Conservation (phyloP, 2,797 vertebrate species). For the Botia almorhae region DNA sequence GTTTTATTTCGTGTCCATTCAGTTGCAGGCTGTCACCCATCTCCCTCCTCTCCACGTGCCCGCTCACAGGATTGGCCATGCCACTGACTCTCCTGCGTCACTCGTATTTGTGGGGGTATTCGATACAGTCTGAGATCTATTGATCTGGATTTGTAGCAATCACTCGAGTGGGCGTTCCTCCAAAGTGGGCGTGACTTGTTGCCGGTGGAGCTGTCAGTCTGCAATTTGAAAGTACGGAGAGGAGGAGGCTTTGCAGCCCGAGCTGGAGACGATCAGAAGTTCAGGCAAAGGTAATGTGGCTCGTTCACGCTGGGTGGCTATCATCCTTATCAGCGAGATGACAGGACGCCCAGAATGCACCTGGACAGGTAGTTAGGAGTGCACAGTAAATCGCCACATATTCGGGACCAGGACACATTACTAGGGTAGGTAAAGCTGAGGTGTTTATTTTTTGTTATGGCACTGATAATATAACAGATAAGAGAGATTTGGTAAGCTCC, state of each 20-base stretch:
- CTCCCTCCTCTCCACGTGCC: conserved; percentile 56
- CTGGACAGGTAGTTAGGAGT: conserved; percentile 51
- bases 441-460: neutral
- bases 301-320: conserved; percentile 19
- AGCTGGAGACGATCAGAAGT: conserved; percentile 29
- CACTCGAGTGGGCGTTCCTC: neutral
- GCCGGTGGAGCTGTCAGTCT: conserved; percentile 53
- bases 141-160: conserved; percentile 12
- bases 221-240: conserved; percentile 25
- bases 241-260: conserved; percentile 35
- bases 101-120: conserved; percentile 55
- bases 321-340: conserved; percentile 44
- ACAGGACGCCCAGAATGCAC: conserved; percentile 28
- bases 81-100: conserved; percentile 29
- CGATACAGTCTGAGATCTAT: conserved; percentile 5
- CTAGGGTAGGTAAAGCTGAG: conserved; percentile 8
- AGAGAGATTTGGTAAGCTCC: neutral
- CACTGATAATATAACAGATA: neutral
- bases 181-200: conserved; percentile 9
- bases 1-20: conserved; percentile 23
- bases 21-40: conserved; percentile 25
- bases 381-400: conserved; percentile 1
- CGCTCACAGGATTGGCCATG: conserved; percentile 51
- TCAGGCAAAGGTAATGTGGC: conserved; percentile 32
- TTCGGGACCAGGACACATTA: conserved; percentile 12